Conservation (phyloP, 37 sponge, comb jelly and placozoan species). For the Eunapius fragilis region DNA sequence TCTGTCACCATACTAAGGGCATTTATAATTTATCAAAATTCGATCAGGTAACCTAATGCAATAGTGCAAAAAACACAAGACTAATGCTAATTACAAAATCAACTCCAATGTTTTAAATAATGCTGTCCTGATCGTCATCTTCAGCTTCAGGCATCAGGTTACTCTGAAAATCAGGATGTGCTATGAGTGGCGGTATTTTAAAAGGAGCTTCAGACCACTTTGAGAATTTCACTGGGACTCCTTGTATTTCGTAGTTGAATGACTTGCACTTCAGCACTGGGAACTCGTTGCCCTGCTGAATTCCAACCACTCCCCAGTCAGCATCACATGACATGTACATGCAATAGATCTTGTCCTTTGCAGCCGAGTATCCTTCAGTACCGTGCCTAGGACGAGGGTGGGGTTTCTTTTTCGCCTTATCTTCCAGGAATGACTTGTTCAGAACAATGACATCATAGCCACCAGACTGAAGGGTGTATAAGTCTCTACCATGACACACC, state of each 20-base stretch:
- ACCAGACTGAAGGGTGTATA: conserved; percentile 3
- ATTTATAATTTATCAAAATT: too few species aligned
- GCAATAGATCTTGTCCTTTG: conserved; percentile 56
- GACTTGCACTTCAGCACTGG: conserved; percentile 67
- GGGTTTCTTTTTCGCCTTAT: not conserved
- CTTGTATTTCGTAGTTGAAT: conserved; percentile 38
- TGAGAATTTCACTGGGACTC: not conserved
- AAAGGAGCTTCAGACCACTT: conserved; percentile 66
- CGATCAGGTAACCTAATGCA: too few species aligned
- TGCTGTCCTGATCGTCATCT: not conserved
- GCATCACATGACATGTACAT: conserved; percentile 23
- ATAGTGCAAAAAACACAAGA: too few species aligned
- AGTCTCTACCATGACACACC: conserved; percentile 64
- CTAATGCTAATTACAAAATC: not conserved
- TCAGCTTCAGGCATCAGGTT: not conserved
- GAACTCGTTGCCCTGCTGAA: conserved; percentile 20
- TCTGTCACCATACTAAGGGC: too few species aligned
- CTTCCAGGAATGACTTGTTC: conserved; percentile 14
- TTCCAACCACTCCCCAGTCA: conserved; percentile 61
- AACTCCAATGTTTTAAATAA: not conserved
- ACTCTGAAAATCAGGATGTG: not conserved
- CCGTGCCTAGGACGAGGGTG: not conserved
- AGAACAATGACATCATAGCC: conserved; percentile 38
- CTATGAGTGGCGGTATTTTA: conserved; percentile 11
- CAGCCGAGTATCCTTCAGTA: not conserved